Evolutionary conservation across 2,888 invertebrate genomes (phyloP).

Genomic region (Chymomyza amoena): DNA sequence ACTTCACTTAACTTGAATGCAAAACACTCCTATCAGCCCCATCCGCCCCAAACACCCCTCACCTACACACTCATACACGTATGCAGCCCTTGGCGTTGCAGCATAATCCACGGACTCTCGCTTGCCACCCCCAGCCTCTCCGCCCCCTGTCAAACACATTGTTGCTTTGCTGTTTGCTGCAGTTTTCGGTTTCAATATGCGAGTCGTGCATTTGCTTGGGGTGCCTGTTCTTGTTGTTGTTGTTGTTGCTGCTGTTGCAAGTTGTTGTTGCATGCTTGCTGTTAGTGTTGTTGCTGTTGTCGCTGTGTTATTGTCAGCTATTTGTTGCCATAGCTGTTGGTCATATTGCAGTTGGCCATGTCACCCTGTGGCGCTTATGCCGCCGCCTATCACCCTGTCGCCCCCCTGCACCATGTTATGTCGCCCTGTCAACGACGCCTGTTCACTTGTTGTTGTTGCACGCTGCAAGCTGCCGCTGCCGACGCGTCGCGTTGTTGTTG

Average conservation of each 20-base stretch:
- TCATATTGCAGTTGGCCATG: conserved; percentile 58
- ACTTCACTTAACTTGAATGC: conserved; percentile 65
- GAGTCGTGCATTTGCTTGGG: conserved; percentile 58
- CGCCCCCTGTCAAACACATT: not conserved
- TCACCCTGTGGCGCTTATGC: conserved; percentile 46
- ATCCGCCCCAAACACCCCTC: conserved; percentile 9
- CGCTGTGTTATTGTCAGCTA: conserved; percentile 63
- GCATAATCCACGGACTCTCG: not conserved
- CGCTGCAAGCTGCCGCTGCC: not conserved
- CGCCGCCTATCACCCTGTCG: conserved; percentile 3
- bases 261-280: conserved; percentile 25
- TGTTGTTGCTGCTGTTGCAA: conserved; percentile 30
- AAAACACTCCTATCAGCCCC: conserved; percentile 31
- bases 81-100: not conserved
- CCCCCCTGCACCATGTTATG: not conserved
- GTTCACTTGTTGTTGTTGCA: not conserved
- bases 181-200: conserved; percentile 70
- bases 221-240: conserved; percentile 14
- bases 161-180: conserved; percentile 30
- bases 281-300: conserved; percentile 33
- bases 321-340: conserved; percentile 58
- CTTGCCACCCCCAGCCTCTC: not conserved
- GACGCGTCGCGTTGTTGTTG: not conserved
- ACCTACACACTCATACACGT: not conserved
- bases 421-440: not conserved